Percentiles rank a stretch among this genome's conserved stretches.
These are phyloP conservation scores for Aplodontia rufa DNA, from an alignment of 2,113 vertebrate genomes.

Conservation along the genomic window DNA sequence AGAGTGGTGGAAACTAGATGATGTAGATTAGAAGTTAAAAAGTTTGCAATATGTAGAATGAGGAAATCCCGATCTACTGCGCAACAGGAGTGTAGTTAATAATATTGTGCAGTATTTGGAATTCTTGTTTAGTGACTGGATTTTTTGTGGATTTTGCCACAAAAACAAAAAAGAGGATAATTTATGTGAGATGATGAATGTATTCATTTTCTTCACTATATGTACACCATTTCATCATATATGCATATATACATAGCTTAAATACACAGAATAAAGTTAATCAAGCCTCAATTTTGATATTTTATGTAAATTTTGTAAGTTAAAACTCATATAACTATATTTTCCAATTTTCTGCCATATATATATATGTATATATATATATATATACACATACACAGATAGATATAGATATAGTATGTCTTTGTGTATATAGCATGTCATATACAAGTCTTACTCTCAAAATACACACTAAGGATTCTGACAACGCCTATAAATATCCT, in stretches of 20 bases:
- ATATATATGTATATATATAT: too few relatives aligned
- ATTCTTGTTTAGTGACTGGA: neutral
- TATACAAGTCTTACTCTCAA: neutral
- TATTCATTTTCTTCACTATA: neutral
- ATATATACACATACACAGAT: too few relatives aligned
- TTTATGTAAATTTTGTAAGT: neutral
- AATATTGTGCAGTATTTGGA: neutral
- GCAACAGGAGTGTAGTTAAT: neutral
- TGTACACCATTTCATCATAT: neutral
- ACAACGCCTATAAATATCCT: neutral
- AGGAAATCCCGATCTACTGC: neutral
- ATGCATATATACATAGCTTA: too few relatives aligned
- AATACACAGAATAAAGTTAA: neutral
- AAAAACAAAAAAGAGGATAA: neutral
- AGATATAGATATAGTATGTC: neutral
- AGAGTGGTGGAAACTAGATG: too few relatives aligned
- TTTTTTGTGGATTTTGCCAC: neutral
- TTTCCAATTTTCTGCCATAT: neutral
- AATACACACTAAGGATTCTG: neutral
- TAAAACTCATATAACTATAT: neutral
- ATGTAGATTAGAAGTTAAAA: neutral
- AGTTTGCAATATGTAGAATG: neutral
- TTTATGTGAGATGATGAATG: neutral
- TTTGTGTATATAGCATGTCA: neutral
- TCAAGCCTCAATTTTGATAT: neutral